These are phyloP conservation scores for Lampris incognitus DNA, from an alignment of 2,113 vertebrate genomes.

Conservation along the genomic window DNA sequence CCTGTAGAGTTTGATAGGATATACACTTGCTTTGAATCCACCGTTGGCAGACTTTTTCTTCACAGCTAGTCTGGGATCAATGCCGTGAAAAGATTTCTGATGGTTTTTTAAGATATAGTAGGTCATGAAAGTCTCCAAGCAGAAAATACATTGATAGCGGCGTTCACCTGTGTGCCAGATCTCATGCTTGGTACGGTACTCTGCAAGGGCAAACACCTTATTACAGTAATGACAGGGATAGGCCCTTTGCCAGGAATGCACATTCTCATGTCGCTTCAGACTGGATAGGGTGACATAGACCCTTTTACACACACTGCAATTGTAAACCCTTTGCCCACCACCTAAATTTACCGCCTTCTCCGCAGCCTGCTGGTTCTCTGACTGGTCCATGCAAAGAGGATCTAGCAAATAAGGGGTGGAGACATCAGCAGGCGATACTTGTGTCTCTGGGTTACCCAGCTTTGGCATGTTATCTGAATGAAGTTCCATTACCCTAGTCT, in stretches of 20 bases:
- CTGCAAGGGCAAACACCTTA: slow-evolving; percentile 97
- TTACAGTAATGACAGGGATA: slow-evolving; percentile 99
- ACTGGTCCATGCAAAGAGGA: slow-evolving; percentile 44
- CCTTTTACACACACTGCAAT: slow-evolving; percentile 93
- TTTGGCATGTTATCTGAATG: slow-evolving; percentile 26
- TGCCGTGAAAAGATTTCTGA: slow-evolving; percentile 97
- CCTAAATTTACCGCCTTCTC: slow-evolving; percentile 85
- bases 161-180: slow-evolving; percentile 98
- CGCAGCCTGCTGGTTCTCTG: slow-evolving; percentile 58
- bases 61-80: slow-evolving; percentile 91
- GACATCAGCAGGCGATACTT: slow-evolving; percentile 37
- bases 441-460: slow-evolving; percentile 23
- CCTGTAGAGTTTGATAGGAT: slow-evolving; percentile 96
- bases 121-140: slow-evolving; percentile 97
- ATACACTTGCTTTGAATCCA: slow-evolving; percentile 91
- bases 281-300: slow-evolving; percentile 96
- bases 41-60: slow-evolving; percentile 93
- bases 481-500: slow-evolving; percentile 39
- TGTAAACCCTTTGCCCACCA: slow-evolving; percentile 89
- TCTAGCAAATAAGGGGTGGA: slow-evolving; percentile 35
- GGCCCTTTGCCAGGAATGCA: slow-evolving; percentile 96
- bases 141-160: slow-evolving; percentile 98
- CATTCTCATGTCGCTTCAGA: slow-evolving; percentile 95
- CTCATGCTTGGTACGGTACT: slow-evolving; percentile 97
- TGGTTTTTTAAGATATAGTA: slow-evolving; percentile 99